Evolutionary conservation across 2,888 invertebrate genomes (phyloP), one percentile per base, ranked within the genome.

Genomic region (Nemapogon koenigi): DNA sequence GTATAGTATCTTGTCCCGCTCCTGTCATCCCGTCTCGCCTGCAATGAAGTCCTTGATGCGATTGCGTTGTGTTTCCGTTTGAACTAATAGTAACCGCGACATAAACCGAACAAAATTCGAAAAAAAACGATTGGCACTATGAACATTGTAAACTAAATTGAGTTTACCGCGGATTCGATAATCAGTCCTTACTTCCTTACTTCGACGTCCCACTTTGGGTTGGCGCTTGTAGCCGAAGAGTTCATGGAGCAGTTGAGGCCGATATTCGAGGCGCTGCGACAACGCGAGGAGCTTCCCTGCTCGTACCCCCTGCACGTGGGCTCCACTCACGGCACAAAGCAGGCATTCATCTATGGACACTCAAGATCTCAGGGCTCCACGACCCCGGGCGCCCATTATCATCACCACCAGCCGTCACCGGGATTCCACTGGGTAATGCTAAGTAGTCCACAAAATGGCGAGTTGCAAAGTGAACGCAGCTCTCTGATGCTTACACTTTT

Each of bases 191-290:
- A n/a, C n/a, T n/a, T n/a, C n/a, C n/a, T 6, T 10, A 13, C 35
- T 41, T 39, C 17, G 22, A 36, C 39, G 43, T 49, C 16, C 15
- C n/a, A n/a, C n/a, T n/a, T n/a, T n/a, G n/a, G n/a, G 73, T 75
- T 75, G 59, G 58, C 69, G 54, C 71, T 65, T 76, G 63, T 83
- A 94, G 94, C 93, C 81, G 91, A 93, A 83, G 93, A 93, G 85
- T 91, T 94, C 84, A 86, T 94, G 88, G 91, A 88, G 83, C 92
- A 94, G 84, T 85, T 94, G 88, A 92, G 89, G 90, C 94, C 94
- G 66, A 93, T 94, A 82, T 94, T 94, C 86, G 93, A 94, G 83
- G 90, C 90, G 80, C 86, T 94, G 70, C 87, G 94, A 68, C 91
- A 91, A 73, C 89, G 90, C 71, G 91, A 93, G 81, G 91, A 92